phyloP scores from a whole-genome alignment of 2,888 invertebrate genomes.

The Oxystoma pomonae region DNA sequence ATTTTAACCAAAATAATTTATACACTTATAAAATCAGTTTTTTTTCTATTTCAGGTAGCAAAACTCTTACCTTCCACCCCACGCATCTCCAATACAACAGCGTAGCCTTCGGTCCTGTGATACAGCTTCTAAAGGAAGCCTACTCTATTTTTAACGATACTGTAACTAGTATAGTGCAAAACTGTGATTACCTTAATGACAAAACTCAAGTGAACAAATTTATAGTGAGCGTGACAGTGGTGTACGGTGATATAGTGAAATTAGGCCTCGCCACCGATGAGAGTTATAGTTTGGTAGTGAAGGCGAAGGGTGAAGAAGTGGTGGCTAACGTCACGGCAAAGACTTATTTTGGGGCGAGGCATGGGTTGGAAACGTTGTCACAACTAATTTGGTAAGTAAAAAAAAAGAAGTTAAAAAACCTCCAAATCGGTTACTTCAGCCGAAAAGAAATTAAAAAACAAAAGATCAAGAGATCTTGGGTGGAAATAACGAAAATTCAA shows the following conservation, averaged over 20 bases:
- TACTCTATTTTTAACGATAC: conserved; percentile 50
- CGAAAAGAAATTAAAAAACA: too few species aligned
- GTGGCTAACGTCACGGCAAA: conserved; percentile 60
- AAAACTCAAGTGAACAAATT: conserved; percentile 40
- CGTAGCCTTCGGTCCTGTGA: conserved; percentile 46
- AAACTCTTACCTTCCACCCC: conserved; percentile 57
- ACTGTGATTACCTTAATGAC: conserved; percentile 31
- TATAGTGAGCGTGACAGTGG: conserved; percentile 53
- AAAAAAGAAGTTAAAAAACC: too few species aligned
- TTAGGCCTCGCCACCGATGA: conserved; percentile 68
- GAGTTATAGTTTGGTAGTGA: conserved; percentile 64
- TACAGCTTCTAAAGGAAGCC: conserved; percentile 50
- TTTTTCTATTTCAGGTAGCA: too few species aligned
- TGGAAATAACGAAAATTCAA: too few species aligned
- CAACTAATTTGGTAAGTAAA: conserved; percentile 67
- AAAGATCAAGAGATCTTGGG: too few species aligned
- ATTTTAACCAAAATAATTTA: too few species aligned
- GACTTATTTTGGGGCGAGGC: conserved; percentile 73
- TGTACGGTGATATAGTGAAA: conserved; percentile 50
- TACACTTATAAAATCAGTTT: too few species aligned
- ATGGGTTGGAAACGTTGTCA: conserved; percentile 73
- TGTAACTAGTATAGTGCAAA: conserved; percentile 34
- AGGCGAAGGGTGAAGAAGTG: conserved; percentile 48
- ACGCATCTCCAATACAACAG: conserved; percentile 52
- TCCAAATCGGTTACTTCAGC: too few species aligned